Evolutionary conservation across 1,140 invertebrate genomes (phyloP), one percentile per base, ranked within the genome.

Genomic region (Drosophila sturtevanti): DNA sequence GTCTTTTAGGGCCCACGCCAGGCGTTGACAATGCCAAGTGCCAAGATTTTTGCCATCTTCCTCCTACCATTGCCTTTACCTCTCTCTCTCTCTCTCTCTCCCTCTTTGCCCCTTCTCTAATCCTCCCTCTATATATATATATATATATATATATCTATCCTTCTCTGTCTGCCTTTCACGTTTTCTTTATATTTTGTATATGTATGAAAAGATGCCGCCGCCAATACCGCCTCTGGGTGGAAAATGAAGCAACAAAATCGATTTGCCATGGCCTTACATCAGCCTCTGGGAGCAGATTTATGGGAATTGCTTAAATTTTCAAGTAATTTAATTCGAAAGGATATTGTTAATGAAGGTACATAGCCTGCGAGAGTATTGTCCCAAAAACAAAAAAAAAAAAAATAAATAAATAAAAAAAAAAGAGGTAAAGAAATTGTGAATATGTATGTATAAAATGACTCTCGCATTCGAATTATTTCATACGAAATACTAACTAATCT

Each of bases 11-110:
- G 41, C 38, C 37, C 34, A 44, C 22, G 27, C 52, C 64, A 72
- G 77, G 77, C 82, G 82, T 85, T 85, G 81, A 85, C 81, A 85
- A 81, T 85, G 68, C 78, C 78, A 78, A 58, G 63, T 68, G 68
- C 68, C 72, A 68, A 75, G 63, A 52, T 51, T 58, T 72, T 14
- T 68, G 63, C 31, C 51, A 34, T 56, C 24, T 10, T 48, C 18
- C 9, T 31, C 27, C 27, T 31, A 31, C 16, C n/a, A n/a, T n/a
- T n/a, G n/a, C n/a, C n/a, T n/a, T n/a, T n/a, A n/a, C n/a, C n/a
- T n/a, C n/a, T n/a, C 16, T 21, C 1, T 7, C 2, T 6, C 38
- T 41, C 14, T 9, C 1, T 9, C 14, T 48, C 41, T 18, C 18
- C 41, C 9, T 10, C 41, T 21, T 9, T 2, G 16, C 16, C 9